A percentile compares a stretch with the other conserved stretches of the same genome.
phyloP scores from a whole-genome alignment of 1,140 invertebrate genomes.

The Melipona quadrifasciata region DNA sequence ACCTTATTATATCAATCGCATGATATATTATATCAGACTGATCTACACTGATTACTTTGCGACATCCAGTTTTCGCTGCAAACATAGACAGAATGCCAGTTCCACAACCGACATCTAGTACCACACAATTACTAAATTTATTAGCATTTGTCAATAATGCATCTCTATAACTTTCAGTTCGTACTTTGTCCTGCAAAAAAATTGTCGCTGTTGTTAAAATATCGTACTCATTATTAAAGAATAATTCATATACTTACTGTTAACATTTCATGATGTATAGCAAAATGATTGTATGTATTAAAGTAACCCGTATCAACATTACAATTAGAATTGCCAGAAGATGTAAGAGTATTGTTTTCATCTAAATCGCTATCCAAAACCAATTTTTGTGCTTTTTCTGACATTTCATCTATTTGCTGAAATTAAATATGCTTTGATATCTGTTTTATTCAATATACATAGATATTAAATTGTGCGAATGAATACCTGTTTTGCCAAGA shows the following conservation, averaged over 20 bases:
- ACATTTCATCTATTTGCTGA: conserved; percentile 79
- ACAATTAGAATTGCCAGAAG: conserved; percentile 63
- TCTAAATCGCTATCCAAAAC: conserved; percentile 81
- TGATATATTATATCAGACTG: conserved; percentile 94
- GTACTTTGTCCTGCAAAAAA: conserved; percentile 89
- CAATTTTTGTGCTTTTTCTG: conserved; percentile 77
- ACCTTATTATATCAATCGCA: conserved; percentile 93
- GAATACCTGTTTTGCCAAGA: conserved; percentile 76
- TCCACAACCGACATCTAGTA: conserved; percentile 98
- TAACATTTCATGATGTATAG: conserved; percentile 98
- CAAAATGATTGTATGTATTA: conserved; percentile 97
- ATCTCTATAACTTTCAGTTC: conserved; percentile 96
- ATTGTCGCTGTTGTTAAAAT: conserved; percentile 6
- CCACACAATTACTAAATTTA: conserved; percentile 88
- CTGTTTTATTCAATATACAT: neutral
- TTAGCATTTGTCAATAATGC: conserved; percentile 93
- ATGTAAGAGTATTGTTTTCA: conserved; percentile 70
- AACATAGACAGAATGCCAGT: conserved; percentile 98
- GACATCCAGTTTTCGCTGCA: conserved; percentile 96
- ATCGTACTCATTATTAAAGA: conserved; percentile 3
- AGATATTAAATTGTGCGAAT: neutral
- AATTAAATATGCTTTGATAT: conserved; percentile 7
- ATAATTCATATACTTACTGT: conserved; percentile 82
- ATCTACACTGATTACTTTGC: conserved; percentile 96
- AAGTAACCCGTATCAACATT: conserved; percentile 92